Conservation (phyloP, 1,140 invertebrate species). For the Panulirus ornatus region DNA sequence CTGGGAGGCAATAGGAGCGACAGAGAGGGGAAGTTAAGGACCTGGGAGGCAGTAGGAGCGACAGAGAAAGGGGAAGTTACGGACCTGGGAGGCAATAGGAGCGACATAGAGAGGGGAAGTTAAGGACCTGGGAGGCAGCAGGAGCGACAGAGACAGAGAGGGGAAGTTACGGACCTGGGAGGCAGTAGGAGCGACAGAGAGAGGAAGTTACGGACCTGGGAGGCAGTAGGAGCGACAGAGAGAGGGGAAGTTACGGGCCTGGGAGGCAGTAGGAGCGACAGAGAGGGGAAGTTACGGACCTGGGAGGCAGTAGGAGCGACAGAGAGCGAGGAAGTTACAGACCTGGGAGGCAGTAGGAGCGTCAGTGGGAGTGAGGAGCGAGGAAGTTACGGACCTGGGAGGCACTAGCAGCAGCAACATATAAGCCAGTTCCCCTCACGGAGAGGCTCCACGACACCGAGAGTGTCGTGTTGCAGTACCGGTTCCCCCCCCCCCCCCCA, state of each 20-base stretch:
- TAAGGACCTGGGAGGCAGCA: not conserved
- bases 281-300: not conserved
- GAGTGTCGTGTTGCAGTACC: too few species aligned
- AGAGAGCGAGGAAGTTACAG: constrained; percentile 1
- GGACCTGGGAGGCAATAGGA: not conserved
- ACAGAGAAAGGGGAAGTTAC: not conserved
- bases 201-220: not conserved
- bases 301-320: not conserved
- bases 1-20: not conserved
- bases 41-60: not conserved
- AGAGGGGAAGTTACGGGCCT: too few species aligned
- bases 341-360: too few species aligned
- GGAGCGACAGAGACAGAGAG: not conserved
- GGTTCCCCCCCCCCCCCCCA: too few species aligned
- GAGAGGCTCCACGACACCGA: too few species aligned
- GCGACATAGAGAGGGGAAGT: too few species aligned
- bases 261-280: not conserved
- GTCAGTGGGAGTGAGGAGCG: too few species aligned
- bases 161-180: not conserved
- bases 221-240: not conserved
- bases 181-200: not conserved
- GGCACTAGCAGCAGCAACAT: too few species aligned
- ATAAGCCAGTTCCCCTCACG: too few species aligned
- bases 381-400: too few species aligned
- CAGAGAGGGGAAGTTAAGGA: not conserved